Evolutionary conservation across 2,888 invertebrate species (phyloP).

Genomic region (Orthonychiurus folsomi): DNA sequence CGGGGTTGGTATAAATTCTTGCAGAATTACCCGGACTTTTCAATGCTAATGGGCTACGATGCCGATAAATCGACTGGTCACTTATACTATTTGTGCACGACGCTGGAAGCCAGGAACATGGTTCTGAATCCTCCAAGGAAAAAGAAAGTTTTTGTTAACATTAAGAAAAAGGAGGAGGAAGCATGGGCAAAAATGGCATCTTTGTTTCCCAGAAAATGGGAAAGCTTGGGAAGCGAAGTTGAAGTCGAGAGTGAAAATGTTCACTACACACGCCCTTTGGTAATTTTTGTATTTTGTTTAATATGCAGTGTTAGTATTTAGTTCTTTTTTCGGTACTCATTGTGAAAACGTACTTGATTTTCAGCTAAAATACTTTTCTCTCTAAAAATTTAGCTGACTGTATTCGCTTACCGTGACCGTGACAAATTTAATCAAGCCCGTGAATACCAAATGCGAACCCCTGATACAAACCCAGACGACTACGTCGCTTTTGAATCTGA

Average conservation of each 20-base stretch:
- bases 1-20: not conserved
- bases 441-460: constrained; percentile 15
- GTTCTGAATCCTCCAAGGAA: constrained; percentile 33
- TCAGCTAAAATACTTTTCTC: not conserved
- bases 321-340: not conserved
- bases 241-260: constrained; percentile 33
- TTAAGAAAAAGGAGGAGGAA: constrained; percentile 32
- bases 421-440: constrained; percentile 13
- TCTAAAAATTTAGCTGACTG: constrained; percentile 13
- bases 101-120: constrained; percentile 32
- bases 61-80: constrained; percentile 27
- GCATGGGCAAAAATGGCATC: constrained; percentile 36
- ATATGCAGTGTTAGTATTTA: not conserved
- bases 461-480: constrained; percentile 15
- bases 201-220: constrained; percentile 36
- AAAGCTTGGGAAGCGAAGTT: constrained; percentile 33
- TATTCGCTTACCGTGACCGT: constrained; percentile 19
- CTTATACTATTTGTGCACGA: constrained; percentile 31
- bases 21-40: constrained; percentile 36
- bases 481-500: constrained; percentile 26
- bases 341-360: too few relatives aligned
- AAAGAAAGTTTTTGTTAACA: constrained; percentile 24
- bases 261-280: constrained; percentile 33
- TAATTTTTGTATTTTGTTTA: constrained; percentile 12
- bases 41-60: constrained; percentile 35